phyloP scores from a whole-genome alignment of 2,113 vertebrate genomes.

The Lichenostomus cassidix region DNA sequence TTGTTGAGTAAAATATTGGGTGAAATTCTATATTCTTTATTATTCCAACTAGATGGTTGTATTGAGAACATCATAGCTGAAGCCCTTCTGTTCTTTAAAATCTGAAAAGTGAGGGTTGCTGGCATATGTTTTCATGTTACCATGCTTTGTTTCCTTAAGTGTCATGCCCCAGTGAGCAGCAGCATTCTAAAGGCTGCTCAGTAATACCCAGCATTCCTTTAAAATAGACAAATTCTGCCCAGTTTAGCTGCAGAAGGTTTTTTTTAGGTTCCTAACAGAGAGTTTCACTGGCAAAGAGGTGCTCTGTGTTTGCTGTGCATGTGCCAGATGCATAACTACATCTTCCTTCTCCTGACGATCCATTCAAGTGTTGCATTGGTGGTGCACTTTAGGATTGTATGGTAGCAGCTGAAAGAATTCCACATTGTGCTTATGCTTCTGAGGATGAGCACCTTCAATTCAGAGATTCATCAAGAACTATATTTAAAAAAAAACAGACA shows the following conservation, averaged over 20 bases:
- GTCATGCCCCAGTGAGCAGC: neutral
- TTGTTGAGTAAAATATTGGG: neutral
- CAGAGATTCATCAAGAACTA: neutral
- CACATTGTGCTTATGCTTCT: neutral
- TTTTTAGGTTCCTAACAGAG: neutral
- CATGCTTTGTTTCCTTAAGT: neutral
- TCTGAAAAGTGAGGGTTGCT: neutral
- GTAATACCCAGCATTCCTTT: neutral
- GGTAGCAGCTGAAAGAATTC: neutral
- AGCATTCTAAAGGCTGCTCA: neutral
- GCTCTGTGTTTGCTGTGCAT: neutral
- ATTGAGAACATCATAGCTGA: neutral
- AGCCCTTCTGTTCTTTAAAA: neutral
- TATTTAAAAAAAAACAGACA: neutral
- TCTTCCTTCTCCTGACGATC: neutral
- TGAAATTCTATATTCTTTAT: conserved; percentile 2
- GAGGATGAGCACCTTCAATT: neutral
- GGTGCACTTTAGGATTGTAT: neutral
- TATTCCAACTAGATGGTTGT: neutral
- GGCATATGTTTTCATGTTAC: neutral
- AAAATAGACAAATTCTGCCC: neutral
- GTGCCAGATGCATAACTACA: neutral
- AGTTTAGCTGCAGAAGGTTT: neutral
- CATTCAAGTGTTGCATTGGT: neutral
- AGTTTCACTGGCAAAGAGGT: neutral